Evolutionary conservation across 2,113 vertebrate species (phyloP).

Genomic region (Pygoscelis antarcticus): DNA sequence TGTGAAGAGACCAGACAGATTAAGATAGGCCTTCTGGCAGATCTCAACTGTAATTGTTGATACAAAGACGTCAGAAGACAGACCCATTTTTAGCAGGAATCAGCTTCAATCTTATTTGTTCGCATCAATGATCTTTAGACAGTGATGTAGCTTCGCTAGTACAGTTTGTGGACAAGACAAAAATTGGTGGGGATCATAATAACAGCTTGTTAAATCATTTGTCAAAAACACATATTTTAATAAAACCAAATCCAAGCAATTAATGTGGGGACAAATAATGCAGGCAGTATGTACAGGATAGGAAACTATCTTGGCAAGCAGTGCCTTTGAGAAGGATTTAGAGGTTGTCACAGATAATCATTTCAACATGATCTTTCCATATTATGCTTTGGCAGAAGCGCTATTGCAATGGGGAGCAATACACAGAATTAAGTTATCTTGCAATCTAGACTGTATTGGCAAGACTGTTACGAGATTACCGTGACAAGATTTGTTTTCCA

Average conservation of each 20-base stretch:
- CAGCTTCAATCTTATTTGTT: not conserved
- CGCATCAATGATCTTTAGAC: not conserved
- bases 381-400: not conserved
- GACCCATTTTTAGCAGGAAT: not conserved
- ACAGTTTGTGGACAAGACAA: not conserved
- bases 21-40: not conserved
- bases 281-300: not conserved
- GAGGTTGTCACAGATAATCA: not conserved
- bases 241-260: not conserved
- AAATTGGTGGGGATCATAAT: not conserved
- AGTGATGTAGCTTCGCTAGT: not conserved
- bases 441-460: not conserved
- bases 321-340: conserved; percentile 3
- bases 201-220: not conserved
- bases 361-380: not conserved
- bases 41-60: not conserved
- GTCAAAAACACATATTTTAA: not conserved
- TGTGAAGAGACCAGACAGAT: not conserved
- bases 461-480: not conserved
- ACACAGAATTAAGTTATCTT: conserved; percentile 1
- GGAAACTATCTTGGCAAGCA: not conserved
- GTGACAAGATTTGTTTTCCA: not conserved
- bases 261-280: not conserved
- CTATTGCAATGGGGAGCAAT: not conserved
- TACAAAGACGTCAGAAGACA: not conserved